Evolutionary conservation across 1,140 invertebrate species (phyloP), one percentile per base, ranked within the genome.

Genomic region (Drosophila nigrodunni): DNA sequence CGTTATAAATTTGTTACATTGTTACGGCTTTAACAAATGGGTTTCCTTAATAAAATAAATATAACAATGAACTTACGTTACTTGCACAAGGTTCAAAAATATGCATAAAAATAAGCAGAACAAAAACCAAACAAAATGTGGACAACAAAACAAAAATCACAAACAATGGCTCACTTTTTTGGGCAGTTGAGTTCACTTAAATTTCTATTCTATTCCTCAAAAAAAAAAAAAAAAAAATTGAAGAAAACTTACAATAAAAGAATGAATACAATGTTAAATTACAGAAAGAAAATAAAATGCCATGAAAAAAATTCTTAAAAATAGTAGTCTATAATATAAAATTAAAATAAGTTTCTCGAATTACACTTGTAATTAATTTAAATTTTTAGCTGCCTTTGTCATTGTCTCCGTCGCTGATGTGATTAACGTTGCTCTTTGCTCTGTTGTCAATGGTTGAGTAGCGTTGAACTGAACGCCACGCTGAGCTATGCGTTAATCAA

Each of bases 401-500:
- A 15, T 7, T 74, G 47, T 49, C 64, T 65, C 57, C 70, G 18
- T 44, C 37, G 43, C 49, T 58, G 57, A 47, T 72, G 77, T 76
- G 66, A 80, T 72, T 76, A 80, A 80, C 78, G 61, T 72, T 15
- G 50, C 34, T 37, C 50, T 54, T 44, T 57, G 37, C 72, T 61
- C 66, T 80, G 60, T 75, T 70, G 66, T 76, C 62, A 59, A 43
- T 37, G 64, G 76, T 41, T 37, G 34, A 55, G 30, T 25, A 9
- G 58, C 47, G 30, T 18, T 11, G 58, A 30, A 58, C 52, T 54
- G 50, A 30, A 54, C 50, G 50, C 50, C n/a, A n/a, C 50, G 77
- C 62, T 68, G 61, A 73, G 73, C 78, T 73, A 72, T 80, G 78
- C 78, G 78, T 81, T 81, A 81, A 80, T 81, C 78, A 81, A 81